Base-by-base conservation (phyloP, 2,113 vertebrate genomes). In the Aviceda subcristata region DNA sequence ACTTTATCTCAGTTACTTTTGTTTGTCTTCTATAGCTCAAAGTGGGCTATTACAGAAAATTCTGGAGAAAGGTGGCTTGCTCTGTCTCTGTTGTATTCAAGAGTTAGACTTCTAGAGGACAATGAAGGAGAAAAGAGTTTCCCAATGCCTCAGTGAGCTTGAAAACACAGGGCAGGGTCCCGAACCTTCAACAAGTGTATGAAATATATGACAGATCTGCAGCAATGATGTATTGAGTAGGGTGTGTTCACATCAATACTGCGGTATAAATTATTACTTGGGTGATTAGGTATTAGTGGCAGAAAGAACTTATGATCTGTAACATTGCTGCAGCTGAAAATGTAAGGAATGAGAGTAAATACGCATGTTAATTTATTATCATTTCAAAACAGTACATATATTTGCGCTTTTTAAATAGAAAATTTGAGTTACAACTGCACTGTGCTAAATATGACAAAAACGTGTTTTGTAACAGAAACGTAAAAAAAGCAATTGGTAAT, bases 151-250 rank as follows among this genome's bases (percentile, higher is more conserved):
- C 91, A 88, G 21, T 81, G 90, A 95, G 20, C 41, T 69, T 92
- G 59, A 89, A 95, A 95, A 89, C 55, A 81, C 10, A 75, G 27
- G 60, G 26, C 80, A 89, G 68, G 26, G 60, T 87, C 48, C n/a
- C 64, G 51, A 89, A 78, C n/a, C 14, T 95, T 91, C 84, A 95
- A 88, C 53, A 92, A 48, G 23, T 63, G 10, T 75, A 87, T 89
- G 91, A 96, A 95, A 78, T 86, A 96, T 87, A 56, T 67, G 84
- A 95, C 80, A 87, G 7, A 4, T 51, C 51, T 91, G 76, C 60
- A 91, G 38, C 77, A 34, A 34, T 91, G 86, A 91, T 84, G 13
- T 48, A 92, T 95, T 92, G 76, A 46, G 27, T 71, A 67, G 64
- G 63, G 43, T 56, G 72, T 63, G 34, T 89, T 94, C 80, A 63